A percentile compares a stretch with the other conserved stretches of the same genome.
Conservation (phyloP, 37 sponge, comb jelly and placozoan genomes). For the Chondrilla cf. caribensis region DNA sequence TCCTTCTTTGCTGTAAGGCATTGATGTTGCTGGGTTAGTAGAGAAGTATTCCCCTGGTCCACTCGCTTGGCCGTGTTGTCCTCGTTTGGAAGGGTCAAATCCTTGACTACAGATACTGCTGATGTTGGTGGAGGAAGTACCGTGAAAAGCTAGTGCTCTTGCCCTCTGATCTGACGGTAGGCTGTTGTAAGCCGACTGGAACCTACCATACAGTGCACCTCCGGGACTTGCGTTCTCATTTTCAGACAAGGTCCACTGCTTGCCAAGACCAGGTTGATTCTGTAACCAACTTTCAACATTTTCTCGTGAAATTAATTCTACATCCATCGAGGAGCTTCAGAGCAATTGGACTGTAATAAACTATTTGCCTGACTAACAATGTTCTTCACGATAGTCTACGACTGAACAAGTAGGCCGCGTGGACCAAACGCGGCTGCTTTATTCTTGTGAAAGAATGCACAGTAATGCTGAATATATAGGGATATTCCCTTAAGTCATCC, state of each 20-base stretch:
- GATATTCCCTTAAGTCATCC: too few species aligned
- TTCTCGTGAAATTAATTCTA: conserved; percentile 32
- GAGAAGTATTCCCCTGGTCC: conserved; percentile 86
- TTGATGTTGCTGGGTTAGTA: conserved; percentile 43
- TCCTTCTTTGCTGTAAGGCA: conserved; percentile 58
- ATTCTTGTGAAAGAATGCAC: too few species aligned
- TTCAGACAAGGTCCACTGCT: conserved; percentile 43
- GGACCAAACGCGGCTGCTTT: too few species aligned
- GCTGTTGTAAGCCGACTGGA: conserved; percentile 20
- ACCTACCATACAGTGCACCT: conserved; percentile 54
- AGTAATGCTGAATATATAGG: too few species aligned
- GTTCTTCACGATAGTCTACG: too few species aligned
- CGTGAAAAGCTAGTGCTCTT: conserved; percentile 78
- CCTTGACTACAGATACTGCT: conserved; percentile 71
- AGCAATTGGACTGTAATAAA: neutral
- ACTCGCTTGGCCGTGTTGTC: conserved; percentile 54
- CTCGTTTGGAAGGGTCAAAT: conserved; percentile 46
- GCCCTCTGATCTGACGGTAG: conserved; percentile 55
- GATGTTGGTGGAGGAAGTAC: conserved; percentile 62
- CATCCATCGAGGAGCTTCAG: too few species aligned
- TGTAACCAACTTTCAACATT: conserved; percentile 56
- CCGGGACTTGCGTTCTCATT: conserved; percentile 63
- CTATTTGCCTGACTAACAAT: neutral
- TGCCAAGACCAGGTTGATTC: conserved; percentile 38
- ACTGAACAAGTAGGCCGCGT: too few species aligned